Percentiles rank a stretch among this genome's conserved stretches.
Evolutionary conservation across 2,113 vertebrate species (phyloP).

Genomic region (Onychorhynchus coronatus): DNA sequence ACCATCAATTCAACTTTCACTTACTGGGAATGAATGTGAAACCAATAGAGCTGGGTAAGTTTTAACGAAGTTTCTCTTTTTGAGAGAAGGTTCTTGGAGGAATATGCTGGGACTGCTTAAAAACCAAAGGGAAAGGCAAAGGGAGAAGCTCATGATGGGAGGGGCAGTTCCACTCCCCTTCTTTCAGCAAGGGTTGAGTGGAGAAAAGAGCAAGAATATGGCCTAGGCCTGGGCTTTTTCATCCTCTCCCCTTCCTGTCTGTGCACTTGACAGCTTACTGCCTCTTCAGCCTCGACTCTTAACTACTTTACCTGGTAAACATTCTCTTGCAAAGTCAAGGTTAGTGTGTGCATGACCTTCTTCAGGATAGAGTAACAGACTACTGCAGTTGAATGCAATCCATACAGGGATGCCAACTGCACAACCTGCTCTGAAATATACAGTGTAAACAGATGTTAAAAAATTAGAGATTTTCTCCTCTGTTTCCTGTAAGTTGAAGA

Average conservation of each 20-base stretch:
- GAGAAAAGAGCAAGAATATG: background rate
- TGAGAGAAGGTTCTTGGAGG: background rate
- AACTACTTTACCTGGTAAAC: background rate
- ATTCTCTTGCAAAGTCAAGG: background rate
- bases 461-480: background rate
- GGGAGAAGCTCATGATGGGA: background rate
- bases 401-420: background rate
- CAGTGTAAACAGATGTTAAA: background rate
- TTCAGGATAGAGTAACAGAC: background rate
- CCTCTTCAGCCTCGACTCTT: background rate
- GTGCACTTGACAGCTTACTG: background rate
- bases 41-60: background rate
- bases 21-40: background rate
- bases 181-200: background rate
- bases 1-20: background rate
- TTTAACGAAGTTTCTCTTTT: background rate
- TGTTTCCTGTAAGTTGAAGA: background rate
- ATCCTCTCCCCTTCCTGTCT: background rate
- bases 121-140: background rate
- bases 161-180: background rate
- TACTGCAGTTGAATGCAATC: background rate
- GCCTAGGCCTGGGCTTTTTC: fast-evolving
- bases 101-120: background rate
- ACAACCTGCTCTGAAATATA: background rate
- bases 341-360: background rate